Evolutionary conservation across 2,113 vertebrate genomes (phyloP), one percentile per base, ranked within the genome.

Genomic region (Varanus komodoensis): DNA sequence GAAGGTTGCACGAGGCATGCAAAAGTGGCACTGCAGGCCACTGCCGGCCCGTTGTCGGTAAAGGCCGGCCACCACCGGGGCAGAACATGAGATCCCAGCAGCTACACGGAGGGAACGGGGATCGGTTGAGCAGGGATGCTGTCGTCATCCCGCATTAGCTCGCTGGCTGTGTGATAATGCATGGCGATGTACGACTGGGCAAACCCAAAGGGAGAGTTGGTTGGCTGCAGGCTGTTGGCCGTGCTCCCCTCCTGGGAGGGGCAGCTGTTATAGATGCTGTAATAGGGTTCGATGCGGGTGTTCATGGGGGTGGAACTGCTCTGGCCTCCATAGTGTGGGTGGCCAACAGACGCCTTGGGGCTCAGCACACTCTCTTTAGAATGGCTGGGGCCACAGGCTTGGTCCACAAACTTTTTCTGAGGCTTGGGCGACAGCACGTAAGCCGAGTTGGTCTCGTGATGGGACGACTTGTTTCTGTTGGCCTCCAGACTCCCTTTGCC

Each of bases 381-480:
- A 90, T 97, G 98, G 89, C 99, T 99, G 15, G 98, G 98, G 25
- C 98, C 99, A 9, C 99, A 99, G 0, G 98, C 98, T 95, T 98
- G 99, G 95, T 99, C 99, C 93, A 98, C 97, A 85, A 99, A 96
- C 95, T 98, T 98, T 89, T 98, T 98, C 91, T 98, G 98, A 0
- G 98, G 98, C 93, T 99, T 99, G 11, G 99, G 98, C 12, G 99
- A 99, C 88, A 99, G 92, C 95, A 99, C 92, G 48, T 99, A 99
- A 0, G 98, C 99, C 0, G 99, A 99, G 95, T 99, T 99, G 91
- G 98, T 99, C 95, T 99, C 99, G 0, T 99, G 98, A 94, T 99
- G 99, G 25, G 99, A 99, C 0, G 99, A 99, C 92, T 99, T 99
- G 96, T 99, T 99, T 93, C 98, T 98, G 95, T 99, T 99, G 94